A percentile compares a stretch with the other conserved stretches of the same genome.
Evolutionary conservation across 92 coral and sea anemone genomes (phyloP).

Genomic region (Ricordea florida): DNA sequence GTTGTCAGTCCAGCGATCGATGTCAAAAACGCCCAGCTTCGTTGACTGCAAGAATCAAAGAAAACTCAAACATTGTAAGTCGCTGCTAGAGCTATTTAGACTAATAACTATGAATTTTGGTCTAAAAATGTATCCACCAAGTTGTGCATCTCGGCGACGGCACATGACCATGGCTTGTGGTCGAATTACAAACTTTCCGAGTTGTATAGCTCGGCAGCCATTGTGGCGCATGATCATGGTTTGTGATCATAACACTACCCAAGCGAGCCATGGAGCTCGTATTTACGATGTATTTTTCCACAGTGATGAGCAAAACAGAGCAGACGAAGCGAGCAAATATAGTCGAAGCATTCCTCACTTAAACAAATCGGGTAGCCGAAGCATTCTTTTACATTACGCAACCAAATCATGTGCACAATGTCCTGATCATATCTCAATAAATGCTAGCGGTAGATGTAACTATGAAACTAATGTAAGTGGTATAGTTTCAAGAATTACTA

Average conservation of each 20-base stretch:
- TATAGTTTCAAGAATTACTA: not conserved
- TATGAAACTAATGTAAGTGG: conserved; percentile 1
- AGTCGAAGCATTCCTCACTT: not conserved
- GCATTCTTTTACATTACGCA: not conserved
- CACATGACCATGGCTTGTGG: conserved; percentile 3
- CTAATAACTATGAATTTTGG: not conserved
- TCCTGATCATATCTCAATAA: not conserved
- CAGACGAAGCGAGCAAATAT: conserved; percentile 12
- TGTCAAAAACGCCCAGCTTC: not conserved
- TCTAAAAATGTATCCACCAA: conserved; percentile 1
- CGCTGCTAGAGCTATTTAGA: not conserved
- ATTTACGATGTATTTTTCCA: not conserved
- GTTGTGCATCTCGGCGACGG: conserved; percentile 10
- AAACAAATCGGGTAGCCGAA: not conserved
- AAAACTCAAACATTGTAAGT: no score
- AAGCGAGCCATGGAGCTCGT: not conserved
- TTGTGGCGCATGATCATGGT: conserved; percentile 4
- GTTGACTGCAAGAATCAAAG: not conserved
- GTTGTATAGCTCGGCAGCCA: conserved; percentile 9
- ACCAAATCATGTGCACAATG: conserved; percentile 7
- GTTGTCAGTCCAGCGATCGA: not conserved
- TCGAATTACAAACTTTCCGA: conserved; percentile 1
- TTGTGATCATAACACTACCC: conserved; percentile 9
- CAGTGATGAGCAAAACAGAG: not conserved
- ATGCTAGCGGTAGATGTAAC: conserved; percentile 15